These are phyloP conservation scores for Menura novaehollandiae DNA, from an alignment of 2,113 vertebrate genomes.

Conservation along the genomic window DNA sequence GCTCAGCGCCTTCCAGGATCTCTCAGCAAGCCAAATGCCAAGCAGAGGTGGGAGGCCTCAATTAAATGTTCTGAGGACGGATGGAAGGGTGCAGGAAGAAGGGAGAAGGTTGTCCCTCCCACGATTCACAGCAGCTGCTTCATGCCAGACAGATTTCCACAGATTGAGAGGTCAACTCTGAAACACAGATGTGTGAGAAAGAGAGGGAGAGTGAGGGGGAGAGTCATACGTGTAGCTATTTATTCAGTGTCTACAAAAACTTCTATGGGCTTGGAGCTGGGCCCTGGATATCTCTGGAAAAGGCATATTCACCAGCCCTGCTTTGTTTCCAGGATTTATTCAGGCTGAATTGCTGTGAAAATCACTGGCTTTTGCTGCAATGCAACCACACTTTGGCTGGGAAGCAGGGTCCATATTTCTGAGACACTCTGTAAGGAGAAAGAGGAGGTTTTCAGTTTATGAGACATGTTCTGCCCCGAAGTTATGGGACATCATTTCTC, in stretches of 20 bases:
- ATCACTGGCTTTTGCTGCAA: neutral
- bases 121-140: neutral
- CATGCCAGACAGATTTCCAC: neutral
- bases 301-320: neutral
- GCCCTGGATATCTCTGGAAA: neutral
- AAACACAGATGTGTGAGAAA: conserved; percentile 2
- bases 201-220: neutral
- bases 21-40: conserved; percentile 3
- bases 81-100: neutral
- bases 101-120: neutral
- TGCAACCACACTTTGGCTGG: neutral
- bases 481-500: neutral
- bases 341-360: neutral
- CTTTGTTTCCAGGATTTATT: conserved; percentile 10
- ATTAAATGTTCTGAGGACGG: neutral
- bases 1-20: neutral
- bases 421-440: neutral
- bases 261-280: neutral
- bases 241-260: neutral
- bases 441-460: neutral
- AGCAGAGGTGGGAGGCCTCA: neutral
- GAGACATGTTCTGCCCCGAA: fast-evolving
- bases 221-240: neutral
- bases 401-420: neutral
- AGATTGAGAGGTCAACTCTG: neutral